A percentile compares a stretch with the other conserved stretches of the same genome.
Evolutionary conservation across 2,888 invertebrate genomes (phyloP).

Genomic region (Eupeodes latifasciatus): DNA sequence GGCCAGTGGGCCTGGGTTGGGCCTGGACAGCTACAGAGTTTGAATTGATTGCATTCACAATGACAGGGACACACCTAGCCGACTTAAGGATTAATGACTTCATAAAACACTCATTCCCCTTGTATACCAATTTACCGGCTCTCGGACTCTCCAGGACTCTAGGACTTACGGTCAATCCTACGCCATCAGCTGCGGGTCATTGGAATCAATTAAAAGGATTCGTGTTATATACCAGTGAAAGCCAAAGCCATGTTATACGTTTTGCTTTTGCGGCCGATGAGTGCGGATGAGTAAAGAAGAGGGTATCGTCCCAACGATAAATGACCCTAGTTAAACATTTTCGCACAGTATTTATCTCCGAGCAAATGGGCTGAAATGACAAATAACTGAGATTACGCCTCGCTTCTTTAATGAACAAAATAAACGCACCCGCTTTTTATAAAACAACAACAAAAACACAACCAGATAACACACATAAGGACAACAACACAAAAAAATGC

Average conservation of each 20-base stretch:
- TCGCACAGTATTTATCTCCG: conserved; percentile 72
- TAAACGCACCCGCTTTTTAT: conserved; percentile 57
- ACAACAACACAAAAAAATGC: not conserved
- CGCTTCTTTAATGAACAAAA: conserved; percentile 60
- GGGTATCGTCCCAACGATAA: conserved; percentile 51
- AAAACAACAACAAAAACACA: conserved; percentile 9
- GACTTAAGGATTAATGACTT: conserved; percentile 66
- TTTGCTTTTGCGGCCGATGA: conserved; percentile 42
- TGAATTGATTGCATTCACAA: conserved; percentile 50
- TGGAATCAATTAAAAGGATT: conserved; percentile 70
- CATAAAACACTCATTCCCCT: conserved; percentile 42
- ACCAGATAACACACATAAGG: not conserved
- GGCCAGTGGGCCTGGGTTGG: no score
- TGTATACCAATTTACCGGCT: no score
- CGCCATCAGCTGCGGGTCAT: conserved; percentile 42
- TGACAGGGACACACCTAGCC: conserved; percentile 52
- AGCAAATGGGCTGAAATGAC: conserved; percentile 69
- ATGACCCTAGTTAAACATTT: conserved; percentile 67
- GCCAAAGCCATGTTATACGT: conserved; percentile 32
- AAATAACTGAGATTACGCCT: conserved; percentile 68
- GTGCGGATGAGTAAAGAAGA: not conserved
- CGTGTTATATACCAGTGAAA: conserved; percentile 40
- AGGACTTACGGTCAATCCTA: not conserved
- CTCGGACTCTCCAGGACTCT: no score
- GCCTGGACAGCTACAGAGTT: not conserved